Conservation (phyloP, 2,797 vertebrate genomes). For the Chelon auratus region DNA sequence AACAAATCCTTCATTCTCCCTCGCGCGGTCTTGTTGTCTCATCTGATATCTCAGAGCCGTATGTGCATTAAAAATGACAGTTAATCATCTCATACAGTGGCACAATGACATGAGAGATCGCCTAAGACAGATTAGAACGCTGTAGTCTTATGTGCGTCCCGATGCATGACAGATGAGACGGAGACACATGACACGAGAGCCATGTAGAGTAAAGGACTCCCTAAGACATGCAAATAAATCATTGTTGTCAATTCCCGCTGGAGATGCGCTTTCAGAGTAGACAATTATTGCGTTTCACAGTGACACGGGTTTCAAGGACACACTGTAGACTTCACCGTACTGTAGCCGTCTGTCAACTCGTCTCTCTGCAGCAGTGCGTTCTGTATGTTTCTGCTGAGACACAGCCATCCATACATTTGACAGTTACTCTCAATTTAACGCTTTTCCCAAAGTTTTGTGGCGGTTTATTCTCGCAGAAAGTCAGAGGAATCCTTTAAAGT, state of each 20-base stretch:
- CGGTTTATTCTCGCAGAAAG: background rate
- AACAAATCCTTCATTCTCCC: background rate
- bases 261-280: conserved; percentile 47
- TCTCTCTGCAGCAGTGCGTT: conserved; percentile 17
- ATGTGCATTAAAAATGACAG: conserved; percentile 54
- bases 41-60: conserved; percentile 22
- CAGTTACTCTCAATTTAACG: conserved; percentile 19
- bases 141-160: conserved; percentile 18
- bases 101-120: conserved; percentile 43
- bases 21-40: conserved; percentile 11
- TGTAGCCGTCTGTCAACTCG: conserved; percentile 52
- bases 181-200: conserved; percentile 36
- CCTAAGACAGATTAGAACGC: conserved; percentile 46
- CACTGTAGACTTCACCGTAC: conserved; percentile 29
- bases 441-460: conserved; percentile 9
- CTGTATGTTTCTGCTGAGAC: conserved; percentile 6
- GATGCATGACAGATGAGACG: conserved; percentile 56
- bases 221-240: conserved; percentile 69
- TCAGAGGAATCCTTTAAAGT: background rate
- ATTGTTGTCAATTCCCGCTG: conserved; percentile 54
- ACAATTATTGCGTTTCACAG: conserved; percentile 63
- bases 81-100: conserved; percentile 56
- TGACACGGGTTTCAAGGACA: conserved; percentile 69
- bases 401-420: conserved; percentile 21
- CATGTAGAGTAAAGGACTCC: conserved; percentile 36